Conservation (phyloP, 2,888 invertebrate species). For the Diogma glabrata region DNA sequence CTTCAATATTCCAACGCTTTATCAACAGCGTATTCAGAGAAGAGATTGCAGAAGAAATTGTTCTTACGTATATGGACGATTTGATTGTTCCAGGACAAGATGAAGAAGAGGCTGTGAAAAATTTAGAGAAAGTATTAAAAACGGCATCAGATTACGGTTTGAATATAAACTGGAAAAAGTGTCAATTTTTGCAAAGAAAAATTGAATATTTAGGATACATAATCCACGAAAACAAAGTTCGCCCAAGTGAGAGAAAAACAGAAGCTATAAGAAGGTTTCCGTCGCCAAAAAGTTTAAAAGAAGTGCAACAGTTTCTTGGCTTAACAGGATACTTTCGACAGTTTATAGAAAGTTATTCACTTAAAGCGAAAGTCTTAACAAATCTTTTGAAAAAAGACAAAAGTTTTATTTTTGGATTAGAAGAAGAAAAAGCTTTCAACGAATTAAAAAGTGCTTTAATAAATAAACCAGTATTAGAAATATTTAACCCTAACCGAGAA, state of each 20-base stretch:
- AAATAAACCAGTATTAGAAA: neutral
- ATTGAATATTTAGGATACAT: neutral
- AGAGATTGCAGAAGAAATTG: neutral
- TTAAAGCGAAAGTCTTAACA: neutral
- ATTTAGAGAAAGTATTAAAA: neutral
- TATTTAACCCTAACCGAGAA: neutral
- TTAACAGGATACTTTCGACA: neutral
- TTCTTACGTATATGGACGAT: neutral
- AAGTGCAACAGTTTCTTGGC: neutral
- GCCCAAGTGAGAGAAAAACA: neutral
- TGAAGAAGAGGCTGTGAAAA: neutral
- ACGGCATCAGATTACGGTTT: neutral
- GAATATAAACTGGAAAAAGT: neutral
- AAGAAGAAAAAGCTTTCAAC: neutral
- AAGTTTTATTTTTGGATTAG: neutral
- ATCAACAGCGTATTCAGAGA: too few species aligned
- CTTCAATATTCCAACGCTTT: neutral
- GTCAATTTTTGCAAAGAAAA: neutral
- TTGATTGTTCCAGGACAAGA: slow-evolving; percentile 1
- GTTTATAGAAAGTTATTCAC: neutral
- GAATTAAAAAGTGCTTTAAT: neutral
- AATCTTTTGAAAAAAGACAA: neutral
- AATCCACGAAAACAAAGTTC: neutral
- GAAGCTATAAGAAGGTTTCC: neutral
- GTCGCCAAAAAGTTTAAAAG: neutral